Evolutionary conservation across 2,113 vertebrate genomes (phyloP), one percentile per base, ranked within the genome.

Genomic region (Haplotaxodon microlepis): DNA sequence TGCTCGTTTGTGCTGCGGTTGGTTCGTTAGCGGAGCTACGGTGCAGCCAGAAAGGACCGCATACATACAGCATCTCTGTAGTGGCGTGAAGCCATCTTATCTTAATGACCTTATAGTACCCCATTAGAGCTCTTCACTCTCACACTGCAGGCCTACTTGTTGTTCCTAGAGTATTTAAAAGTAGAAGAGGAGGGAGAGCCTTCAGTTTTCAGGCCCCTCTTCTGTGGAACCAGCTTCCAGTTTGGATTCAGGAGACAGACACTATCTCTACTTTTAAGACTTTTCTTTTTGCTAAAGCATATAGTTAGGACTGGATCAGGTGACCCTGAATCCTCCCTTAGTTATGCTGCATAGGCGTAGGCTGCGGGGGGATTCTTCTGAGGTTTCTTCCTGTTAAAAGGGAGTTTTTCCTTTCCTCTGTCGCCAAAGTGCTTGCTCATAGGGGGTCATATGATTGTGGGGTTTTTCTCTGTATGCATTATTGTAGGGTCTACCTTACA

Each of bases 141-240:
- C 31, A 12, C 59, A 5, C 31, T 63, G 59, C 59, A n/a, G 31
- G 59, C 34, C 2, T 63, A 63, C 17, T 36, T 63, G 59, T 63
- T 63, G 31, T 36, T 66, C 31, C 31, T 63, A n/a, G 61, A 66
- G 61, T 66, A 66, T 63, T 63, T 63, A 36, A 36, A 63, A 63
- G 31, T 63, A 63, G 59, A 63, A 63, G 0, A 0, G 31, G 31
- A n/a, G 9, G 31, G 0, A 36, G 17, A 63, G 31, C 59, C 59
- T 63, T 63, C 59, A 63, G 59, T 36, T 63, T 63, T 36, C 17
- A 63, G 59, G 59, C 31, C 31, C 1, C 17, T 63, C 9, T 63
- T 63, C 31, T 63, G 27, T 34, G 59, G 29, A 34, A 34, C 59
- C 29, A 61, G 59, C 59, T 63, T 63, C 2, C 3, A 61, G 29